A percentile compares a stretch with the other conserved stretches of the same genome.
Evolutionary conservation across 2,797 vertebrate species (phyloP).

Genomic region (Knipowitschia caucasica): DNA sequence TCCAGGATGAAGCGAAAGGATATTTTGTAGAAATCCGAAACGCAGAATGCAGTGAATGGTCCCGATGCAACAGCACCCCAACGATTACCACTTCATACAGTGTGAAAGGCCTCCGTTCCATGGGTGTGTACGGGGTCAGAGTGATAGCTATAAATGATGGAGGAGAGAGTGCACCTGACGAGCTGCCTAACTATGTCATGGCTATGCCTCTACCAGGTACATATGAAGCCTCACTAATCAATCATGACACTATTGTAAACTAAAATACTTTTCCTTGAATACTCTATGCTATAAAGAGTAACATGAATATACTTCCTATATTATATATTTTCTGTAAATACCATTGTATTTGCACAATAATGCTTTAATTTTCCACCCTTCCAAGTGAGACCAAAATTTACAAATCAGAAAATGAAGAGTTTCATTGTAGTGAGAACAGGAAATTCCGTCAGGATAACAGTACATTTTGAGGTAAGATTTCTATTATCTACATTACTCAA

Average conservation of each 20-base stretch:
- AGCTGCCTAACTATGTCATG: slow-evolving; percentile 64
- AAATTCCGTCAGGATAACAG: slow-evolving; percentile 74
- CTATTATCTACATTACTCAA: neutral
- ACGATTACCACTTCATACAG: slow-evolving; percentile 67
- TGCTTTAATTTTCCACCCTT: neutral
- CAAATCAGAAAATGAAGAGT: slow-evolving; percentile 72
- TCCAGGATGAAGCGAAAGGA: slow-evolving; percentile 74
- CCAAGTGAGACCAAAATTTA: slow-evolving; percentile 81
- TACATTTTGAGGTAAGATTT: slow-evolving; percentile 80
- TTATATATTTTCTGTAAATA: too few species aligned
- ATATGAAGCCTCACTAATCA: slow-evolving; percentile 20
- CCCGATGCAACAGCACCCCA: slow-evolving; percentile 68
- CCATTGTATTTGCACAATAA: too few species aligned
- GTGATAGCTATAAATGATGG: slow-evolving; percentile 77
- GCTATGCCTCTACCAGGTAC: slow-evolving; percentile 71
- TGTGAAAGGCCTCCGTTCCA: slow-evolving; percentile 75
- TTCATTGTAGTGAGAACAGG: slow-evolving; percentile 77
- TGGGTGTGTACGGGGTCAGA: slow-evolving; percentile 75
- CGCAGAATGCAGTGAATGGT: slow-evolving; percentile 75
- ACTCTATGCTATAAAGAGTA: neutral
- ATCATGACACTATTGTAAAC: neutral
- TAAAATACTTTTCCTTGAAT: neutral
- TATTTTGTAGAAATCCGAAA: slow-evolving; percentile 80
- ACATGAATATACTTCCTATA: neutral
- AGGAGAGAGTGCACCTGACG: slow-evolving; percentile 66